Evolutionary conservation across 2,888 invertebrate genomes (phyloP).

Genomic region (Mystacides longicornis): DNA sequence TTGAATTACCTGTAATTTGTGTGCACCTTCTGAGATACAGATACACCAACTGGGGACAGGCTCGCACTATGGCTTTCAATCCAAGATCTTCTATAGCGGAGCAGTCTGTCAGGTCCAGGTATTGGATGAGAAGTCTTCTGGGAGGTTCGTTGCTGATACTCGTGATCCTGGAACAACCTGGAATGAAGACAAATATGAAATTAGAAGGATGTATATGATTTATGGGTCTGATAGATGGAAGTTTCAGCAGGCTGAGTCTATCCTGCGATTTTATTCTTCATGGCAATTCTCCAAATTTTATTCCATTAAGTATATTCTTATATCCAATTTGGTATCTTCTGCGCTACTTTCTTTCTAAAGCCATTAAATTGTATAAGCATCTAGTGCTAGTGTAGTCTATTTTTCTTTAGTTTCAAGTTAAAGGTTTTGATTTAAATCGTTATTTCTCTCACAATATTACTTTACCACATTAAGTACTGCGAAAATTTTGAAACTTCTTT

Average conservation of each 20-base stretch:
- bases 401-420: no score
- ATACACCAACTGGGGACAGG: conserved; percentile 80
- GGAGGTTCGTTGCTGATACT: conserved; percentile 66
- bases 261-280: neutral
- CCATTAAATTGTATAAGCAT: no score
- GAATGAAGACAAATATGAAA: conserved; percentile 26
- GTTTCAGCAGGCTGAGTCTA: neutral
- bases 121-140: conserved; percentile 68
- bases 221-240: no score
- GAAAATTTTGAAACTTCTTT: no score
- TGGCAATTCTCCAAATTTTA: neutral
- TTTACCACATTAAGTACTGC: no score
- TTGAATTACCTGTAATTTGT: conserved; percentile 81
- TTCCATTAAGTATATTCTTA: neutral
- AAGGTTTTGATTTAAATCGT: no score
- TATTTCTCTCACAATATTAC: no score
- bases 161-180: conserved; percentile 71
- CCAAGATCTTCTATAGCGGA: conserved; percentile 77
- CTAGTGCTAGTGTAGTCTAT: no score
- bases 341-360: no score
- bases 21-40: conserved; percentile 82
- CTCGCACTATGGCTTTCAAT: conserved; percentile 73
- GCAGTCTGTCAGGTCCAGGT: conserved; percentile 88
- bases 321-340: neutral
- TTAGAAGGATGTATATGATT: no score